These are phyloP conservation scores for Heliocidaris erythrogramma DNA, from an alignment of 35 echinoderm and acorn worm genomes.

Conservation along the genomic window DNA sequence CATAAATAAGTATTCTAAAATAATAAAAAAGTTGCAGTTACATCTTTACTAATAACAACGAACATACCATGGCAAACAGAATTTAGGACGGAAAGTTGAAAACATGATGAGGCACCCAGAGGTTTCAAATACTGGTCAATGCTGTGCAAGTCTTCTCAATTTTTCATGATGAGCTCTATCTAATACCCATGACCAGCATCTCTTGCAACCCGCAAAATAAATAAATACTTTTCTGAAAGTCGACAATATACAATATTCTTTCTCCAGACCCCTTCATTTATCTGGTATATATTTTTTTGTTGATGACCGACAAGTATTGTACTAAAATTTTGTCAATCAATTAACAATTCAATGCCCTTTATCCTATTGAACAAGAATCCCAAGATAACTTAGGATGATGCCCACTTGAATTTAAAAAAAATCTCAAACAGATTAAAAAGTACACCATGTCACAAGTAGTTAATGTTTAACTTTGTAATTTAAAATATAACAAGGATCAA, in stretches of 20 bases:
- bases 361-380: neutral
- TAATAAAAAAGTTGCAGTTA: too few relatives aligned
- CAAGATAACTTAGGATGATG: neutral
- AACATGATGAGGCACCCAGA: neutral
- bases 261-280: neutral
- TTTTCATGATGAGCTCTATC: neutral
- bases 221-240: neutral
- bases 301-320: neutral
- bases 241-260: neutral
- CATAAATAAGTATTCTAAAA: too few relatives aligned
- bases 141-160: neutral
- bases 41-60: neutral
- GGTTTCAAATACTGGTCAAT: conserved; percentile 2
- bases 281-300: neutral
- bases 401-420: neutral
- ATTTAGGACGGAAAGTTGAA: neutral
- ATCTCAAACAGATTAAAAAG: neutral
- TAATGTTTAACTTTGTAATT: too few relatives aligned
- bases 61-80: neutral
- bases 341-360: neutral
- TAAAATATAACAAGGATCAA: neutral
- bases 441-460: too few relatives aligned
- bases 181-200: neutral
- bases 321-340: neutral
- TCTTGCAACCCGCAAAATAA: neutral